Base-by-base conservation (phyloP, 2,797 vertebrate genomes). In the Aplochiton taeniatus region DNA sequence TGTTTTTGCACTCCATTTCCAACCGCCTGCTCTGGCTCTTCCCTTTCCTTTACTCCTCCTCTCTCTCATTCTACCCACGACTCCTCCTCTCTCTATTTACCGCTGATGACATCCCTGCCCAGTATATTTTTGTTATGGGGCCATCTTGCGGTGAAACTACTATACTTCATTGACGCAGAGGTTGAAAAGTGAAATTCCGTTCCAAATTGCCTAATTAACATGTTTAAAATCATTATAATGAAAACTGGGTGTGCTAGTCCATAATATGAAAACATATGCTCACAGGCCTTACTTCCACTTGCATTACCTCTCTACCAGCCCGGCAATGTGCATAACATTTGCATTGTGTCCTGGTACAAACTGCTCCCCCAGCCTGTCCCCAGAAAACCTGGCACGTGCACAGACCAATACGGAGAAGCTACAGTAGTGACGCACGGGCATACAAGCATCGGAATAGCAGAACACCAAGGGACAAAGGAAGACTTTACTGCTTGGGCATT, bases 1-100 rank as follows among this genome's bases (percentile, higher is more conserved):
- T 7, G 8, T 17, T n/a, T 49, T 14, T 47, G 79, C 85, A 87
- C 82, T 88, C 87, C 87, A 87, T 88, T 85, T 83, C 85, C 68
- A 58, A n/a, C 83, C 84, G 83, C 84, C 86, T 84, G 72, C 31
- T 31, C 31, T 31, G 6, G 31, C 31, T 31, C 31, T 31, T 31
- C 75, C 79, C 71, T 78, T 79, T 79, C 72, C 76, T 83, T 78
- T 83, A 49, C 81, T 76, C 70, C 80, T 78, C 77, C 76, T 81
- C 62, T 69, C 76, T 16, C 62, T n/a, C 69, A 80, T 70, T 62
- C 69, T 66, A 65, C 69, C 60, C 62, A 71, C 68, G 76, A 75
- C 85, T 84, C 71, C 84, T 77, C 83, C 76, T 85, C 87, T 80
- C 73, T 13, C 58, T 79, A 71, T 44, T 79, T 69, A 71, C 69